Evolutionary conservation across 2,888 invertebrate genomes (phyloP).

Genomic region (Toxonevra muliebris): DNA sequence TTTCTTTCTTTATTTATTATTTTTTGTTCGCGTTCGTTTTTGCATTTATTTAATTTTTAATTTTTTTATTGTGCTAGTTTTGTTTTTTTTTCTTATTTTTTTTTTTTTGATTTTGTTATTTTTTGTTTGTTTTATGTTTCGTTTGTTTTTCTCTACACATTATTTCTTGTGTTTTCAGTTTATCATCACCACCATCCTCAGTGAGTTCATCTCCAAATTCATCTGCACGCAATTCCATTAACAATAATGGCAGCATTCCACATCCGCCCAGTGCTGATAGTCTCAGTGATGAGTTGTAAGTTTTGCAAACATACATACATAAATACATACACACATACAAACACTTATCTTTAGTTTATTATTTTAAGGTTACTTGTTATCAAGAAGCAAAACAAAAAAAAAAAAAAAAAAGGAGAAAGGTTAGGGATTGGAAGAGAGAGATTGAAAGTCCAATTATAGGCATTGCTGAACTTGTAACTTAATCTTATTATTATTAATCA

Average conservation of each 20-base stretch:
- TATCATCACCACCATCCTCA: slow-evolving; percentile 37
- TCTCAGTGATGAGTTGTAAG: slow-evolving; percentile 60
- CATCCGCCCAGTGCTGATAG: slow-evolving; percentile 53
- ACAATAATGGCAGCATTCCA: slow-evolving; percentile 51
- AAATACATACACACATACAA: not conserved
- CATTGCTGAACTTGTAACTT: no score
- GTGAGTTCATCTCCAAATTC: slow-evolving; percentile 45
- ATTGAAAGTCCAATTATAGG: no score
- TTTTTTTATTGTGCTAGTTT: no score
- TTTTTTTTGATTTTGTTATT: slow-evolving; percentile 25
- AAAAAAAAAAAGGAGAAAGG: no score
- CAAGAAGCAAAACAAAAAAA: no score
- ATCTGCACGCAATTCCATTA: slow-evolving; percentile 41
- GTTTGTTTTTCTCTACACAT: slow-evolving; percentile 29
- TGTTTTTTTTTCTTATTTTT: slow-evolving; percentile 14
- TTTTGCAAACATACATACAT: slow-evolving; percentile 28
- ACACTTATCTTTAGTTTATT: no score
- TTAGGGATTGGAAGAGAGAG: no score
- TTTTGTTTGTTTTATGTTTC: slow-evolving; percentile 23
- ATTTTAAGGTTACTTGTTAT: no score
- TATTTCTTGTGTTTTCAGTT: slow-evolving; percentile 23
- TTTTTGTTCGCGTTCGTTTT: slow-evolving; percentile 25
- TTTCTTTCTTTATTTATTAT: slow-evolving; percentile 4
- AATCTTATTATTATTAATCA: no score
- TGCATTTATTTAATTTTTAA: not conserved